These are phyloP conservation scores for Sciurus niger DNA, from an alignment of 2,113 vertebrate genomes.

Conservation along the genomic window DNA sequence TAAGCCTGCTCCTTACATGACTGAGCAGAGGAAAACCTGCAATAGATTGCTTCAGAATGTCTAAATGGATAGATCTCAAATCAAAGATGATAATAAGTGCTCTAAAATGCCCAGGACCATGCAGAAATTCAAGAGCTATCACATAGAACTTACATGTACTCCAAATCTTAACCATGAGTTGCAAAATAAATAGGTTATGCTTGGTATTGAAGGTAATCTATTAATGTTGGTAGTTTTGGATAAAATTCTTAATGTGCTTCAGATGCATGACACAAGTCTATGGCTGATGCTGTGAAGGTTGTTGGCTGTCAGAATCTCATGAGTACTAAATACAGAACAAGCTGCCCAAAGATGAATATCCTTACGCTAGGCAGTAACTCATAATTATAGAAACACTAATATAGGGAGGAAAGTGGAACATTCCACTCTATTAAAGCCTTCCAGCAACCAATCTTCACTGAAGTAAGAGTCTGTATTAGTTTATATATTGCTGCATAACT, in stretches of 20 bases:
- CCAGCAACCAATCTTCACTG: not conserved
- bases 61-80: slow-evolving; percentile 10
- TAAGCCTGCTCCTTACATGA: not conserved
- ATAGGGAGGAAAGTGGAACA: not conserved
- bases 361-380: not conserved
- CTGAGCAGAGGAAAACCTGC: not conserved
- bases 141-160: not conserved
- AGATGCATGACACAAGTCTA: slow-evolving; percentile 13
- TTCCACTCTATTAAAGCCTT: not conserved
- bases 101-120: not conserved
- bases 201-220: not conserved
- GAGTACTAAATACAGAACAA: slow-evolving; percentile 39
- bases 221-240: slow-evolving; percentile 15
- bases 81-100: not conserved
- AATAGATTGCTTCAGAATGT: not conserved
- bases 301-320: slow-evolving; percentile 43
- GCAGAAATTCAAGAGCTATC: slow-evolving; percentile 40
- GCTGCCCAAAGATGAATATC: slow-evolving; percentile 65
- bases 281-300: slow-evolving; percentile 38
- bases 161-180: slow-evolving; percentile 31
- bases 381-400: slow-evolving; percentile 29
- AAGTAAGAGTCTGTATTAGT: not conserved
- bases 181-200: not conserved
- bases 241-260: slow-evolving; percentile 37
- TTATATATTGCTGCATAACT: not conserved